Evolutionary conservation across 2,888 invertebrate genomes (phyloP), one percentile per base, ranked within the genome.

Genomic region (Conops quadrifasciatus): DNA sequence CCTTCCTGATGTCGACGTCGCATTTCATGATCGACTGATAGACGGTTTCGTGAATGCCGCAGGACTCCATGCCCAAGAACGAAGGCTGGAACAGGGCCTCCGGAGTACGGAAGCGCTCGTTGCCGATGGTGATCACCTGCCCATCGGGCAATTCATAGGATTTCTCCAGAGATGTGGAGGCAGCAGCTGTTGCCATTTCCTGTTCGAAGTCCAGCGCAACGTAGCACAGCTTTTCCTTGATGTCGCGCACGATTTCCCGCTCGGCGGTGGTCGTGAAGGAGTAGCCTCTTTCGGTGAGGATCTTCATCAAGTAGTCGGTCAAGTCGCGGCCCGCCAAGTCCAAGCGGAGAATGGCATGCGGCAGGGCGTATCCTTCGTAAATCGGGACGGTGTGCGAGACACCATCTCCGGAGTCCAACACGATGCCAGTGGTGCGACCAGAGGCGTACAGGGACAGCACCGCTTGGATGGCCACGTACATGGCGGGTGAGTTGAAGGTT

Each of bases 11-110:
- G 88, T 96, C 95, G 66, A 96, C 94, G 88, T 95, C 95, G 90
- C 95, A 96, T 92, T 95, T 95, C 95, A 95, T 95, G 92, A 96
- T 96, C 87, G 94, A 95, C 90, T 95, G 95, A 92, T 94, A 96
- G 84, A 94, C 93, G 87, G 94, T 95, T 88, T 95, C 95, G 88
- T 95, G 95, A 89, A 95, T 94, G 84, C 94, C 94, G 89, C 92
- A 92, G 77, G 93, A 93, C 90, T 95, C 94, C 94, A 86, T 86
- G 70, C 86, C 86, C 89, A 94, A 87, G 93, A 95, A 95, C 67
- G 94, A 94, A 76, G 95, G 95, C 86, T 96, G 95, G 94, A 96
- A 96, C 77, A 96, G 90, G 74, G 95, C 95, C 85, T 96, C 96
- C 13, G 96, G 96, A 83, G 95, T 95, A 88, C 96, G 94, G 94